Evolutionary conservation across 2,113 vertebrate genomes (phyloP).

Genomic region (Erythrocercus mccallii): DNA sequence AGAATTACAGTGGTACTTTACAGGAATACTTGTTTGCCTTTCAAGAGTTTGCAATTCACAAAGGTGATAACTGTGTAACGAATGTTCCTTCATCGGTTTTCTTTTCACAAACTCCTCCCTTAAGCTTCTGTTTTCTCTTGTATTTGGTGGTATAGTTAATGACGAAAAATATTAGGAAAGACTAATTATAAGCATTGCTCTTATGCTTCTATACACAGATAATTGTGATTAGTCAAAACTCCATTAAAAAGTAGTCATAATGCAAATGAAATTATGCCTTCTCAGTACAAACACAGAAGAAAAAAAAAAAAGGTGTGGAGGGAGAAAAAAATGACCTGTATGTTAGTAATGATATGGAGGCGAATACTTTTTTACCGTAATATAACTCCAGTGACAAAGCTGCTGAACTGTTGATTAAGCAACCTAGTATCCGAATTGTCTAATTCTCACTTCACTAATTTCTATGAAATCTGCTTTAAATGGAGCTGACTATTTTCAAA

Average conservation of each 20-base stretch:
- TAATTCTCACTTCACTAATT: background rate
- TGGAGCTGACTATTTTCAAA: background rate
- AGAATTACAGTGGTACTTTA: background rate
- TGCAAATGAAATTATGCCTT: background rate
- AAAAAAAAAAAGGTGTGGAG: background rate
- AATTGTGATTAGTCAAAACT: background rate
- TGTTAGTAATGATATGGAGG: background rate
- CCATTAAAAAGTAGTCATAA: background rate
- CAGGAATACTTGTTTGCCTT: background rate
- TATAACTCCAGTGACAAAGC: background rate
- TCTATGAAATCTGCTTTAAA: background rate
- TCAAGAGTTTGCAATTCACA: background rate
- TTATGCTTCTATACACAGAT: background rate
- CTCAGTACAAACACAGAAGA: background rate
- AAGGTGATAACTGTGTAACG: background rate
- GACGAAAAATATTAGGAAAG: background rate
- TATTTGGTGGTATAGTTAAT: background rate
- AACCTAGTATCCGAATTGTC: background rate
- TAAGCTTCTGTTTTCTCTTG: background rate
- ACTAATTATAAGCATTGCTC: background rate
- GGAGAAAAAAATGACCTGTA: background rate
- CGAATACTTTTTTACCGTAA: background rate
- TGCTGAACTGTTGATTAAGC: background rate
- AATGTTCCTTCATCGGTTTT: background rate
- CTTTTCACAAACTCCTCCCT: background rate